Evolutionary conservation across 2,888 invertebrate species (phyloP), one percentile per base, ranked within the genome.

Genomic region (Noctua janthina): DNA sequence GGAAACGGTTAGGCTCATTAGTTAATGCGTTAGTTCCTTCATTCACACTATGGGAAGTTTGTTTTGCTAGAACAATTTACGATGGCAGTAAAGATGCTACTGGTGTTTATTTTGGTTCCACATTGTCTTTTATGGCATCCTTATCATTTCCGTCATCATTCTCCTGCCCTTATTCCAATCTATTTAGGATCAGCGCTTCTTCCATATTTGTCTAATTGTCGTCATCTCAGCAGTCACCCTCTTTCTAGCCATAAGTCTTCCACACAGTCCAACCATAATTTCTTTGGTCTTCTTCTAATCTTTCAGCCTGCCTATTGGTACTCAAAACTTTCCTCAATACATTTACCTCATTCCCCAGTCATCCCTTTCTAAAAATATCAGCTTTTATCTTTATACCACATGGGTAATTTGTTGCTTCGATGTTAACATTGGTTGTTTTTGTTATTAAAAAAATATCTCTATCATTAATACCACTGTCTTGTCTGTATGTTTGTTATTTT

Each of bases 11-110:
- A 71, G 23, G 15, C 43, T 76, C 5, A 72, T 71, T 70, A 69
- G 15, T 46, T 77, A 49, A 68, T 72, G 59, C 46, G 29, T 59
- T 74, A 77, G 86, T 84, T 84, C 66, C 74, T 86, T 68, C 10
- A 72, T 49, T 20, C 29, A 66, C 17, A 11, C 11, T 20, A 51
- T 49, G 29, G 64, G 43, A 49, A 43, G 56, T 74, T 79, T 17
- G 69, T 78, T 49, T 70, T n/a, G 56, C 49, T 49, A 35, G 10
- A 56, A 69, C 10, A 23, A 43, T 1, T 68, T 59, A 62, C 17
- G 39, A 56, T 66, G 35, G 13, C 35, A 10, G 15, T 56, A 43
- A 56, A 29, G 6, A 68, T 39, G 17, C 6, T 1, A 1, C 5
- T 39, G 29, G 15, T 23, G 15, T 3, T 29, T 35, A 15, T 29